A percentile compares a stretch with the other conserved stretches of the same genome.
phyloP scores from a whole-genome alignment of 2,888 invertebrate genomes.

The Andricus quercusramuli region DNA sequence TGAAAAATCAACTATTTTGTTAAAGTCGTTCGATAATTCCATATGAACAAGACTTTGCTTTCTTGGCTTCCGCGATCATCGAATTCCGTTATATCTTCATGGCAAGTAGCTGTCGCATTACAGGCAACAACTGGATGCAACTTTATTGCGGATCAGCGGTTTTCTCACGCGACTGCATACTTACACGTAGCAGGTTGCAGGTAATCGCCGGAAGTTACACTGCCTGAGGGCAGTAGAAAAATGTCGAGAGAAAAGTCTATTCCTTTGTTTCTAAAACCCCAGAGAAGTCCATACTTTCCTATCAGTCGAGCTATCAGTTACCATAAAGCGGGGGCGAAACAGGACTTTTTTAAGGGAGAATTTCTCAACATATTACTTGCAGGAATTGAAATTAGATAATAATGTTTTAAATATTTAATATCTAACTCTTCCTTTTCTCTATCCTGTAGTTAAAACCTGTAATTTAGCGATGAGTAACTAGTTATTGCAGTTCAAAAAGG shows the following conservation, averaged over 20 bases:
- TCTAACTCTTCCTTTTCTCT: too few species aligned
- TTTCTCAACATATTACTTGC: too few species aligned
- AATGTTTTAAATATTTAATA: too few species aligned
- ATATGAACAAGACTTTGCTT: neutral
- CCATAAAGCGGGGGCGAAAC: neutral
- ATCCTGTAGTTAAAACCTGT: too few species aligned
- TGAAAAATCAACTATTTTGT: too few species aligned
- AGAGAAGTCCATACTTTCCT: neutral
- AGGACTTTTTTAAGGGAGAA: neutral
- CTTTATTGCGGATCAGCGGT: slow-evolving; percentile 31
- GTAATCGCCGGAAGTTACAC: slow-evolving; percentile 34
- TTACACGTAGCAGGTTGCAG: slow-evolving; percentile 16
- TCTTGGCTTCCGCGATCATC: neutral
- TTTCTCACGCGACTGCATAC: slow-evolving; percentile 26
- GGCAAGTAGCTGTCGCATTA: neutral
- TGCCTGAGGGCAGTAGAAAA: slow-evolving; percentile 28
- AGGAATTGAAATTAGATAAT: too few species aligned
- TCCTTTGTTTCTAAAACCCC: slow-evolving; percentile 16
- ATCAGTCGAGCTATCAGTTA: neutral
- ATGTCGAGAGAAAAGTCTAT: slow-evolving; percentile 13
- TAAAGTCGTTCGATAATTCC: neutral
- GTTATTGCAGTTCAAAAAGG: too few species aligned
- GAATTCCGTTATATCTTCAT: slow-evolving; percentile 9
- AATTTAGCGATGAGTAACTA: too few species aligned
- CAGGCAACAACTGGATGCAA: slow-evolving; percentile 26